phyloP scores from a whole-genome alignment of 2,113 vertebrate species.

The Vulpes vulpes region DNA sequence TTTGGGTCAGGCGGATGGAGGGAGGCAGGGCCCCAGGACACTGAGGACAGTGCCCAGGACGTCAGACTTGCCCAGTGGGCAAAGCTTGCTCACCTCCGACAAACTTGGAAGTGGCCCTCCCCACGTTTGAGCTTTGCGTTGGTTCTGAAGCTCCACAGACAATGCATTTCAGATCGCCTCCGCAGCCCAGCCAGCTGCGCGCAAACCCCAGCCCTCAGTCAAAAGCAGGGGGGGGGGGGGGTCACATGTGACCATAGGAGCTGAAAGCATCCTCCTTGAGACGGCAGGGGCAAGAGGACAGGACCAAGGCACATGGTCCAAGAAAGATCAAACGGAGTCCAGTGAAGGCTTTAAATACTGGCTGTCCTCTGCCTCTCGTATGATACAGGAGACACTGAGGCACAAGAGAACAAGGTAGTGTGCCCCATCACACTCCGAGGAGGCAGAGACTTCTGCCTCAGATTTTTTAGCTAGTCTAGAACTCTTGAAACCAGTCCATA shows the following conservation, averaged over 20 bases:
- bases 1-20: too few relatives aligned
- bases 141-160: too few relatives aligned
- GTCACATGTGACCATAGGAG: accelerated
- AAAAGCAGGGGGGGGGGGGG: neutral
- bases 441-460: neutral
- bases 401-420: neutral
- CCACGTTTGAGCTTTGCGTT: accelerated
- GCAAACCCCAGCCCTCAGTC: neutral
- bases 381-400: accelerated
- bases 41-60: neutral
- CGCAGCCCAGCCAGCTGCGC: neutral
- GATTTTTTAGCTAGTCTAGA: too few relatives aligned
- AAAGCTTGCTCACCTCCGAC: neutral
- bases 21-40: neutral
- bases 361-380: accelerated
- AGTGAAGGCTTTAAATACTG: accelerated
- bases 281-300: neutral
- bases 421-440: accelerated
- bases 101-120: accelerated
- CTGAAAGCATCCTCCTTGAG: neutral
- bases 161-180: accelerated
- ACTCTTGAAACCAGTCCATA: neutral
- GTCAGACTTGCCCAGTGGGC: neutral
- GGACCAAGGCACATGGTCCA: neutral
- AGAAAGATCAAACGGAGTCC: too few relatives aligned